Evolutionary conservation across 2,113 vertebrate genomes (phyloP).

Genomic region (Addax nasomaculatus): DNA sequence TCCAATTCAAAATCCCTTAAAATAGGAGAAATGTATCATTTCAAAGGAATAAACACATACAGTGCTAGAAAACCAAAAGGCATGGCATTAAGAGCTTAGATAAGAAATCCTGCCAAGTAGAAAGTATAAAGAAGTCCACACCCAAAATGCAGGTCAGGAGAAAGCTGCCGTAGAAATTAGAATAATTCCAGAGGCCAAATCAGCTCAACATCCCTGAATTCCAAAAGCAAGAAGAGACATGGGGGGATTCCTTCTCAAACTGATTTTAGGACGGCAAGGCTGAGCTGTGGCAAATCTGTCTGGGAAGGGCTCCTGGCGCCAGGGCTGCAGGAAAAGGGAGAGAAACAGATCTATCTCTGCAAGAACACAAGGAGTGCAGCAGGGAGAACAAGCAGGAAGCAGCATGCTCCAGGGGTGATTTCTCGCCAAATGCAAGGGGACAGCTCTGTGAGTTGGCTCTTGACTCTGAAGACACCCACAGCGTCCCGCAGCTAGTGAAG

Average conservation of each 20-base stretch:
- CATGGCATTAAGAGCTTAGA: background rate
- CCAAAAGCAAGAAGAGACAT: background rate
- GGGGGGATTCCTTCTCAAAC: background rate
- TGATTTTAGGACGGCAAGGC: background rate
- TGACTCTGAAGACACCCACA: background rate
- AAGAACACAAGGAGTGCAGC: background rate
- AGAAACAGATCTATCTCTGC: background rate
- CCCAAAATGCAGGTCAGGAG: background rate
- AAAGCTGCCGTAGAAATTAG: background rate
- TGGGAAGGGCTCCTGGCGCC: background rate
- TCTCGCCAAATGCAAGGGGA: background rate
- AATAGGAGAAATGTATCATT: background rate
- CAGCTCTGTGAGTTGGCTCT: background rate
- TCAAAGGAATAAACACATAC: background rate
- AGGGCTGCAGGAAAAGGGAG: background rate
- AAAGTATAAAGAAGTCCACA: background rate
- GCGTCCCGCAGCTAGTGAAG: background rate
- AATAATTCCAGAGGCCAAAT: background rate
- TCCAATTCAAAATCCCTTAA: slow-evolving; percentile 22
- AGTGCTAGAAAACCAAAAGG: background rate
- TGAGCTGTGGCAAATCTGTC: background rate
- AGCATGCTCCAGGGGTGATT: background rate
- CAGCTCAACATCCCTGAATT: background rate
- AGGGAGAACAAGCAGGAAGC: background rate
- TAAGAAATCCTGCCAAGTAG: background rate